Conservation (phyloP, 2,113 vertebrate genomes). For the Chionodraco myersi region DNA sequence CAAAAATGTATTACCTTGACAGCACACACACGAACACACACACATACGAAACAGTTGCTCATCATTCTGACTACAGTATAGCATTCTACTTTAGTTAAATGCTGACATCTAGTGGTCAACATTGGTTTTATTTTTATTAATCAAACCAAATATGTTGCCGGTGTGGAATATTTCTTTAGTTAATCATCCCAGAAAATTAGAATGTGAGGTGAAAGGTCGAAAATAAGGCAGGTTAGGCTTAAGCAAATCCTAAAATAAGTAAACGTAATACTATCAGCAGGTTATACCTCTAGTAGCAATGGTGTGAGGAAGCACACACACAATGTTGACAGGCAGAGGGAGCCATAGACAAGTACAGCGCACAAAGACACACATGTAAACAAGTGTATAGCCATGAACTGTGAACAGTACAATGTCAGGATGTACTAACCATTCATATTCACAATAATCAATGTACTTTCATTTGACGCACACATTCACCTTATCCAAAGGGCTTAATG, state of each 20-base stretch:
- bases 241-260: background rate
- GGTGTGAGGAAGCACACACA: constrained; percentile 5
- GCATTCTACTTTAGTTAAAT: background rate
- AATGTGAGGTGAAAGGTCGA: constrained; percentile 12
- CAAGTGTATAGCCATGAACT: constrained; percentile 19
- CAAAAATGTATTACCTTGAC: background rate
- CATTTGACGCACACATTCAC: background rate
- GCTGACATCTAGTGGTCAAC: constrained; percentile 68
- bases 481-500: background rate
- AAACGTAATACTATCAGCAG: constrained; percentile 18
- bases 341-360: constrained; percentile 8
- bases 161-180: background rate
- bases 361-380: constrained; percentile 46
- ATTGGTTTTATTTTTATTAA: background rate
- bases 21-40: background rate
- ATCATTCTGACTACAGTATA: background rate
- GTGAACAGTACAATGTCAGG: constrained; percentile 3
- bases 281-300: constrained; percentile 35
- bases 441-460: background rate
- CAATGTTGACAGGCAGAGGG: constrained; percentile 5
- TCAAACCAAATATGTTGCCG: background rate
- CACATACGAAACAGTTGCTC: background rate
- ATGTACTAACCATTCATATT: constrained; percentile 56
- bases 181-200: background rate
- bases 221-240: background rate